Conservation (phyloP, 1,140 invertebrate species). For the Megalopta genalis region DNA sequence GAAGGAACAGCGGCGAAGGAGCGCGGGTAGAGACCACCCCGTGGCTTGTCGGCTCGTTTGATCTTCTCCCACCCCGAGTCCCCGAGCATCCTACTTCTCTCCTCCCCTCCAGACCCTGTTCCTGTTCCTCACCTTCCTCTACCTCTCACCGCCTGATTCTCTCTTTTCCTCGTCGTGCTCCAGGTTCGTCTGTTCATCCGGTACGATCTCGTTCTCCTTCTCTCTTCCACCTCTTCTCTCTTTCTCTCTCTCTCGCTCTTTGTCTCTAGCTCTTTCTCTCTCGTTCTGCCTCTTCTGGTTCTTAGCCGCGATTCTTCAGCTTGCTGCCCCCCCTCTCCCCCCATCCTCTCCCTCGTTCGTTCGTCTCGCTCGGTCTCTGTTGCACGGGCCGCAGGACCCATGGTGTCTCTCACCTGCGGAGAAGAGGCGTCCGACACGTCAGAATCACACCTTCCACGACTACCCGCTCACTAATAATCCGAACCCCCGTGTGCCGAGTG, state of each 20-base stretch:
- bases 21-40: constrained; percentile 79
- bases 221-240: constrained; percentile 27
- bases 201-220: constrained; percentile 46
- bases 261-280: constrained; percentile 17
- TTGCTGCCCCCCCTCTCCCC: neutral
- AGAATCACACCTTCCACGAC: constrained; percentile 79
- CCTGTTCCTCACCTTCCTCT: constrained; percentile 45
- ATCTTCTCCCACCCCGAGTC: constrained; percentile 77
- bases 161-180: constrained; percentile 22
- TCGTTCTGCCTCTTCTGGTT: constrained; percentile 16
- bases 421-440: constrained; percentile 75
- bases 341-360: constrained; percentile 15
- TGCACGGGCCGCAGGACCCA: constrained; percentile 26
- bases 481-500: constrained; percentile 57
- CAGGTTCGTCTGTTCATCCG: constrained; percentile 23
- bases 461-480: constrained; percentile 74
- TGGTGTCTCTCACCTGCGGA: constrained; percentile 73
- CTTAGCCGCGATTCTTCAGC: too few relatives aligned
- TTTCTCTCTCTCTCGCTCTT: constrained; percentile 18
- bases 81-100: constrained; percentile 55
- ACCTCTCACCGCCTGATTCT: constrained; percentile 44
- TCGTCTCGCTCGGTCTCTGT: too few relatives aligned
- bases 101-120: constrained; percentile 60
- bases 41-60: constrained; percentile 80
- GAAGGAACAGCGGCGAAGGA: constrained; percentile 61